Base-by-base conservation (phyloP, 2,888 invertebrate genomes). In the Temnothorax unifasciatus region DNA sequence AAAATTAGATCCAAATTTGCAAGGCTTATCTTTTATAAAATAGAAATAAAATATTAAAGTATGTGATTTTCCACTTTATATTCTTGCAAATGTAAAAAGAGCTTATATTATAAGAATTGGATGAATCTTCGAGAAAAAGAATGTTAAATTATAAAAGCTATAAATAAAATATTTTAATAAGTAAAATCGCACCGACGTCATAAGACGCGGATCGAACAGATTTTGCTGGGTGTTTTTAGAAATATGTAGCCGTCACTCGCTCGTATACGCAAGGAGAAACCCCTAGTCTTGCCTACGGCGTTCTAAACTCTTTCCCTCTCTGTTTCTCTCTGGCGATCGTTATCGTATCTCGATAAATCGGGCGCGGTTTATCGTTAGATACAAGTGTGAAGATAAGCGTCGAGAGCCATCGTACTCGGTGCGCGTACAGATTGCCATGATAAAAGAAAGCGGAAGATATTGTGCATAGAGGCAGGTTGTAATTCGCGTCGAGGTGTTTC, bases 301-400 rank as follows among this genome's bases (percentile, higher is more conserved):
- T 76, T 90, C 71, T 69, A 84, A 87, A 89, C 89, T 90, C 85
- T 86, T 66, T 81, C 71, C 34, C 71, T 71, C 79, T 79, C 57
- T 29, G 25, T 79, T 25, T 54, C 38, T 68, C 77, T 76, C 77
- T 66, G 61, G 83, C 79, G 88, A 91, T 92, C 87, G 90, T 92
- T 91, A 92, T 92, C 92, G 88, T 84, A 86, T 81, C 82, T 83
- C 88, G 89, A 89, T 87, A 90, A 87, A 88, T 90, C 90, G 89
- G 76, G 84, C 85, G 85, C 84, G 87, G 87, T 90, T 89, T 89
- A 88, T 89, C 90, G 87, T 90, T 87, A 88, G 90, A 90, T 86
- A 79, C 64, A 73, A 85, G 87, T 76, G 86, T 84, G 88, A 89
- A 81, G 79, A 73, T 81, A 81, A 81, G 73, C 73, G 47, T 59